These are phyloP conservation scores for Pocillopora grandis DNA, from an alignment of 92 coral and sea anemone genomes.

Conservation along the genomic window DNA sequence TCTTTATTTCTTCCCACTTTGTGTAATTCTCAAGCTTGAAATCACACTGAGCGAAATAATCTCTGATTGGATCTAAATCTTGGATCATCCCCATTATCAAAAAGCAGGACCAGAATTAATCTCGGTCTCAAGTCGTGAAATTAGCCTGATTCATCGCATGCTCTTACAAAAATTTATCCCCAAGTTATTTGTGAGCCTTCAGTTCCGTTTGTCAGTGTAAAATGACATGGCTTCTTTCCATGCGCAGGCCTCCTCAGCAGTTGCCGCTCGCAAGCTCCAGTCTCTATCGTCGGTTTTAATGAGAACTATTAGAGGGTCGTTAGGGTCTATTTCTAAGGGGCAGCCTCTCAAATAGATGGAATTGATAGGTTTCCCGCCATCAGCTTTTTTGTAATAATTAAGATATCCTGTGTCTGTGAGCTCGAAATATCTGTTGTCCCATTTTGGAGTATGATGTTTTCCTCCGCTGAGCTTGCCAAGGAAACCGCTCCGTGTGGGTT, in stretches of 20 bases:
- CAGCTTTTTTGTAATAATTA: conserved; percentile 85
- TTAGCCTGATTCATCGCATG: neutral
- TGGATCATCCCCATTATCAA: neutral
- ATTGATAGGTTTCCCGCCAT: conserved; percentile 82
- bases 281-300: conserved; percentile 89
- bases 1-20: too few species aligned
- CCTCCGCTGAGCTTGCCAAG: conserved; percentile 94
- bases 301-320: conserved; percentile 65
- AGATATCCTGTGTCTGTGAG: conserved; percentile 85
- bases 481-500: conserved; percentile 84
- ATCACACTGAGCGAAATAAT: too few species aligned
- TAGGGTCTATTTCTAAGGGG: conserved; percentile 71
- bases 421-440: conserved; percentile 97
- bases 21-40: too few species aligned
- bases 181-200: conserved; percentile 1
- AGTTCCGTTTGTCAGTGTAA: conserved; percentile 64
- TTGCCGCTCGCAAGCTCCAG: conserved; percentile 74
- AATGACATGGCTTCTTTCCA: conserved; percentile 78
- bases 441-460: conserved; percentile 84
- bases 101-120: neutral
- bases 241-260: conserved; percentile 72
- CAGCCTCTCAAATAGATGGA: conserved; percentile 91
- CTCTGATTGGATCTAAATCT: neutral
- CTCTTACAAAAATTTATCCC: neutral
- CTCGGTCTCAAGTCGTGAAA: neutral